Percentiles rank a stretch among this genome's conserved stretches.
phyloP scores from a whole-genome alignment of 2,113 vertebrate genomes.

The Anseranas semipalmata region DNA sequence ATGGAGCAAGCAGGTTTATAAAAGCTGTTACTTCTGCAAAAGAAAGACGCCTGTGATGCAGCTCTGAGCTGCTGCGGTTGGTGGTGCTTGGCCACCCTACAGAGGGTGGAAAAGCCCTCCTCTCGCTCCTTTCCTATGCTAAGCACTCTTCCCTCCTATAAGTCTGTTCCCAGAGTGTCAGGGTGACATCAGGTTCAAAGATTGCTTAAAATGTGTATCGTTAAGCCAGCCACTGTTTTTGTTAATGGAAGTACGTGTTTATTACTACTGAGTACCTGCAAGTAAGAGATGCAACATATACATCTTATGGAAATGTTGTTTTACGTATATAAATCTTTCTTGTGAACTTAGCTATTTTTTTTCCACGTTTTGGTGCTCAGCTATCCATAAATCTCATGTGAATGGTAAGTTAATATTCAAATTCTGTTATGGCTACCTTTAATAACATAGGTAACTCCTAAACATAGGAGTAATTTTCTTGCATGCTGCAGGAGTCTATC shows the following conservation, averaged over 20 bases:
- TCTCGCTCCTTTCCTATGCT: background rate
- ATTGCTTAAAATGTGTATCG: background rate
- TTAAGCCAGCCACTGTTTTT: background rate
- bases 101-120: background rate
- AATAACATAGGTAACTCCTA: background rate
- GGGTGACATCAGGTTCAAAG: background rate
- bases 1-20: background rate
- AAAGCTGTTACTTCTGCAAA: background rate
- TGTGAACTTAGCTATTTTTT: background rate
- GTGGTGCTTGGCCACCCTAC: background rate
- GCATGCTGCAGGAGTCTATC: background rate
- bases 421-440: background rate
- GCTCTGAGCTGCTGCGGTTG: background rate
- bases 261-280: background rate
- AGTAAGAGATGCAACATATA: background rate
- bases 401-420: background rate
- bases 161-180: background rate
- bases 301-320: background rate
- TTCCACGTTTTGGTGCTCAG: background rate
- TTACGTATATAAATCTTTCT: rapidly evolving
- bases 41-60: background rate
- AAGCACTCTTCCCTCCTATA: background rate
- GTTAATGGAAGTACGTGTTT: background rate
- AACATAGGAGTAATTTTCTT: background rate
- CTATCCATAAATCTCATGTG: background rate